These are phyloP conservation scores for Macrotis lagotis DNA, from an alignment of 2,113 vertebrate species.

Conservation along the genomic window DNA sequence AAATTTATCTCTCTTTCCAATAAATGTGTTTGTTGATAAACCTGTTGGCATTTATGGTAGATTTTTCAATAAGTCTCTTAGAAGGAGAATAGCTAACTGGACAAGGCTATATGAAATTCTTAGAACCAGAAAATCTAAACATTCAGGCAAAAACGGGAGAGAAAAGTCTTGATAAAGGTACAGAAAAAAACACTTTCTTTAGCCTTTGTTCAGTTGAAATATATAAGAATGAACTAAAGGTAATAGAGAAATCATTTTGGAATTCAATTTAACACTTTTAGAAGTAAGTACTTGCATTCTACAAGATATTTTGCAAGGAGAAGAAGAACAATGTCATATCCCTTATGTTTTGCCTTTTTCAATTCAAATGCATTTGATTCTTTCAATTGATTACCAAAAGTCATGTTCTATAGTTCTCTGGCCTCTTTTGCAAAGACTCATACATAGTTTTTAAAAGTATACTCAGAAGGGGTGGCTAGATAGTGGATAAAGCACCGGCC, in stretches of 20 bases:
- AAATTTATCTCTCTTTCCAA: not conserved
- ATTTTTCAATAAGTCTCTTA: not conserved
- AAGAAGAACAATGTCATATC: not conserved
- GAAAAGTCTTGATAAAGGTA: not conserved
- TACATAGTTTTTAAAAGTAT: not conserved
- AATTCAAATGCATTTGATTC: not conserved
- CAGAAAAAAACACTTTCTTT: constrained; percentile 4
- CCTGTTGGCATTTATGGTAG: not conserved
- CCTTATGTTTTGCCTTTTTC: not conserved
- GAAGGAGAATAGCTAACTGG: not conserved
- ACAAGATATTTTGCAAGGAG: not conserved
- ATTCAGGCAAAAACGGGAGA: not conserved
- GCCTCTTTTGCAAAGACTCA: not conserved
- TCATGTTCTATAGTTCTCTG: not conserved
- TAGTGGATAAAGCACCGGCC: too few relatives aligned
- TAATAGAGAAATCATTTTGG: not conserved
- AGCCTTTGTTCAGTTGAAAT: not conserved
- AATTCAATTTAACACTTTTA: not conserved
- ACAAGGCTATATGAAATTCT: not conserved
- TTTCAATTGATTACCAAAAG: not conserved
- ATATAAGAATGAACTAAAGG: not conserved
- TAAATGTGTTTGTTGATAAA: not conserved
- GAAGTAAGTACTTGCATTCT: not conserved
- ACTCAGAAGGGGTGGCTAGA: too few relatives aligned
- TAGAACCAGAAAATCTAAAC: not conserved